Conservation (phyloP, 37 sponge, comb jelly and placozoan species). For the Aphrocallistes beatrix region DNA sequence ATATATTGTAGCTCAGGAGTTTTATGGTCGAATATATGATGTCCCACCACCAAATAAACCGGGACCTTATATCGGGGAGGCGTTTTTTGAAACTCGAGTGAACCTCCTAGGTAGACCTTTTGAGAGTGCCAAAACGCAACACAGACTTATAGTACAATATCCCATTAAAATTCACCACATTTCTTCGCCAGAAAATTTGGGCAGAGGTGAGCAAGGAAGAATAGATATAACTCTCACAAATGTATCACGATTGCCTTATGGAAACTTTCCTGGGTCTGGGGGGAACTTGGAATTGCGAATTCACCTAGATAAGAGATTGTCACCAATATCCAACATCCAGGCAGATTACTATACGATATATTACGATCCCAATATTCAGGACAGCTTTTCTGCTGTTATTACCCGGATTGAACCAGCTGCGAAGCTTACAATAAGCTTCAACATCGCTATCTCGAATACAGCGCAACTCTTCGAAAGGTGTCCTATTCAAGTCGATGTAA, state of each 20-base stretch:
- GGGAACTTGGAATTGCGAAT: constrained; percentile 43
- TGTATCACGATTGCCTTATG: constrained; percentile 59
- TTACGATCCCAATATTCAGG: constrained; percentile 43
- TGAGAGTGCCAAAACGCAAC: constrained; percentile 43
- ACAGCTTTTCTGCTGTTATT: constrained; percentile 54
- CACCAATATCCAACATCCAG: constrained; percentile 46
- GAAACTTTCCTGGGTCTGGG: constrained; percentile 42
- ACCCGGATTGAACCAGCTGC: constrained; percentile 40
- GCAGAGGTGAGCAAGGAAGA: constrained; percentile 46
- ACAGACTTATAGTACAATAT: constrained; percentile 53
- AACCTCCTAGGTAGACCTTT: constrained; percentile 54
- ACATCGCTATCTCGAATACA: constrained; percentile 51
- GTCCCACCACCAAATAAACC: constrained; percentile 62
- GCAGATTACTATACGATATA: constrained; percentile 29
- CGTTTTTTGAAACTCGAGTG: constrained; percentile 45
- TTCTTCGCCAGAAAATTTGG: constrained; percentile 41
- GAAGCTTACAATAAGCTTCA: constrained; percentile 39
- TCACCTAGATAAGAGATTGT: constrained; percentile 52
- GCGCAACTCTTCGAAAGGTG: constrained; percentile 69
- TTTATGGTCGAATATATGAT: constrained; percentile 63
- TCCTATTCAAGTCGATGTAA: constrained; percentile 52
- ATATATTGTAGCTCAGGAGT: constrained; percentile 40
- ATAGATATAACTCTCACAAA: constrained; percentile 59
- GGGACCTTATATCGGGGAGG: constrained; percentile 56
- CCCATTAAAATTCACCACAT: constrained; percentile 54